These are phyloP conservation scores for Steatornis caripensis DNA, from an alignment of 2,113 vertebrate species.

Conservation along the genomic window DNA sequence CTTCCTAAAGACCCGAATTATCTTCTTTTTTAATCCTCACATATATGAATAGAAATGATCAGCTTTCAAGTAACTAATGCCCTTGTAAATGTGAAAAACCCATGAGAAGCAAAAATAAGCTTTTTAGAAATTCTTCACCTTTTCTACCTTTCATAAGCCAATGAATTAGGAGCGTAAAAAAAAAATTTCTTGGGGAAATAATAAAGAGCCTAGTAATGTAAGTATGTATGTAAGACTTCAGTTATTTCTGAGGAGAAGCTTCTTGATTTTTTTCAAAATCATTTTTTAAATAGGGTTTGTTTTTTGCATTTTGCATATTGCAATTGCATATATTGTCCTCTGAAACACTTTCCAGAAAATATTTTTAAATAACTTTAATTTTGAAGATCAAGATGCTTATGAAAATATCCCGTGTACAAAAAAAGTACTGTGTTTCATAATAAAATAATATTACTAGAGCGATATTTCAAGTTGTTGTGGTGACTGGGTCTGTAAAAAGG, in stretches of 20 bases:
- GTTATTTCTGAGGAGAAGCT: neutral
- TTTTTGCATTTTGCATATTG: too few species aligned
- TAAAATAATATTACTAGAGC: neutral
- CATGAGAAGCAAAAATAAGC: neutral
- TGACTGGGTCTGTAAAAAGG: neutral
- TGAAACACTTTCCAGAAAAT: neutral
- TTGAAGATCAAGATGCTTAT: neutral
- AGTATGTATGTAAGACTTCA: neutral
- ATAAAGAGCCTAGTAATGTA: neutral
- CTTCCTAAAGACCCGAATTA: neutral
- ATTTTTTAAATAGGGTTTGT: too few species aligned
- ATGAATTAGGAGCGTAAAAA: neutral
- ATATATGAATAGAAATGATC: neutral
- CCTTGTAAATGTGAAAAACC: neutral
- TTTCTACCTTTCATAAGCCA: neutral
- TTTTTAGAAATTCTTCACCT: neutral
- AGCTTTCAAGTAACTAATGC: neutral
- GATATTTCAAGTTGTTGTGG: constrained; percentile 21
- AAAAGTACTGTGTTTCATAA: neutral
- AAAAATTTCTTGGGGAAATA: neutral
- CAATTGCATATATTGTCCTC: neutral
- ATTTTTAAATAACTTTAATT: neutral
- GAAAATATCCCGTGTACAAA: neutral
- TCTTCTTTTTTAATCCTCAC: neutral
- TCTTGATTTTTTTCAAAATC: neutral